phyloP scores from a whole-genome alignment of 2,797 vertebrate genomes.

The Sebastes nivosus region DNA sequence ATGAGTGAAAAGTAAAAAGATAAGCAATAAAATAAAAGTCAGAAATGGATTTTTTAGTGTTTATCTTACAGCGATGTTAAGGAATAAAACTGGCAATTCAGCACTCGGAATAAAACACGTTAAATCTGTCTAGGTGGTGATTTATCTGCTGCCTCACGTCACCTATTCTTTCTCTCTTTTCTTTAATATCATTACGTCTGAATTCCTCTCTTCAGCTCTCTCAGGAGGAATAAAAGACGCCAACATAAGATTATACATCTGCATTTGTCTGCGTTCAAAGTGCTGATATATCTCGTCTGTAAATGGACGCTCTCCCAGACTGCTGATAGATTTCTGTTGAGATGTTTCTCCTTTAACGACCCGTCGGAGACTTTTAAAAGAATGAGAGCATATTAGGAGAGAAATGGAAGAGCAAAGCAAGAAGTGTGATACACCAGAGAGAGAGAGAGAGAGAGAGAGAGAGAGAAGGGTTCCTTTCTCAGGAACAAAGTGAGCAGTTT shows the following conservation, averaged over 20 bases:
- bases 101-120: neutral
- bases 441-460: neutral
- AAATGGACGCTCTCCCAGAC: neutral
- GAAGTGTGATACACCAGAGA: neutral
- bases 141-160: neutral
- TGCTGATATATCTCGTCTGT: neutral
- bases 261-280: neutral
- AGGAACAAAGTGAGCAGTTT: neutral
- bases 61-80: neutral
- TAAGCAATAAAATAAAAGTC: neutral
- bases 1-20: neutral
- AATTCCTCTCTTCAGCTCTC: neutral
- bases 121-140: neutral
- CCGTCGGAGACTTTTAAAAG: constrained; percentile 16
- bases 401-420: neutral
- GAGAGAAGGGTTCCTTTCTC: neutral
- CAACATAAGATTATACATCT: neutral
- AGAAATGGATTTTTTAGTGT: neutral
- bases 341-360: constrained; percentile 12
- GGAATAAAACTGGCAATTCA: neutral
- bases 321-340: neutral
- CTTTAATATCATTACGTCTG: constrained; percentile 16
- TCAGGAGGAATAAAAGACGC: neutral
- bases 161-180: neutral
- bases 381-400: neutral